Base-by-base conservation (phyloP, 2,888 invertebrate genomes). In the Panzeria rudis region DNA sequence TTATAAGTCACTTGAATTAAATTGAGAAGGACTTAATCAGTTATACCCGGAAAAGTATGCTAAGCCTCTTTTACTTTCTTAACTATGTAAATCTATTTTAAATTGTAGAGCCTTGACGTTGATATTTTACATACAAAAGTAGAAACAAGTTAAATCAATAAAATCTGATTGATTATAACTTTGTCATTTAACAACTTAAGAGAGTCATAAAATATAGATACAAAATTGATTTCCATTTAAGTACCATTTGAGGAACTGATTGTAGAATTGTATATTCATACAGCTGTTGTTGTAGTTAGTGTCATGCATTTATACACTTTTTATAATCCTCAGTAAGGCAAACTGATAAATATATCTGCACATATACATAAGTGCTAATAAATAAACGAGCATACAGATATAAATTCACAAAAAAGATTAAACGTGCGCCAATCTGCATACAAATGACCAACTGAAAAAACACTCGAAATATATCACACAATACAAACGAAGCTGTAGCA, bases 361-460 rank as follows among this genome's bases (percentile, higher is more conserved):
- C 9, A 52, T 15, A 32, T 23, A 20, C 17, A 44, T 0, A 44
- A 15, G 0, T 2, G n/a, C 54, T 8, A 3, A 25, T 35, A 17
- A 61, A 20, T 17, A 13, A 59, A 56, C 44, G 44, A 23, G 25
- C 15, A 8, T 20, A 69, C 38, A 62, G 62, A 38, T 76, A 56
- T 20, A 56, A 64, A 77, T 56, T 38, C 5, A 5, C 9, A 8
- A 1, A 61, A 61, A 38, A 38, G 23, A 76, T 61, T 68, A 68
- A 68, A 78, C 23, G 66, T 59, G 35, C 32, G 47, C 54, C 83
- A 83, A 83, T 83, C 79, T 75, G 61, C 79, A 83, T 83, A 79
- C 75, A 83, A 83, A 83, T 83, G 75, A 29, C 79, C 79, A 79
- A 38, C 64, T 64, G 38, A 71, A 41, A 64, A 9, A 35, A 35